These are phyloP conservation scores for Plagiodera versicolora DNA, from an alignment of 2,888 invertebrate genomes.

Conservation along the genomic window DNA sequence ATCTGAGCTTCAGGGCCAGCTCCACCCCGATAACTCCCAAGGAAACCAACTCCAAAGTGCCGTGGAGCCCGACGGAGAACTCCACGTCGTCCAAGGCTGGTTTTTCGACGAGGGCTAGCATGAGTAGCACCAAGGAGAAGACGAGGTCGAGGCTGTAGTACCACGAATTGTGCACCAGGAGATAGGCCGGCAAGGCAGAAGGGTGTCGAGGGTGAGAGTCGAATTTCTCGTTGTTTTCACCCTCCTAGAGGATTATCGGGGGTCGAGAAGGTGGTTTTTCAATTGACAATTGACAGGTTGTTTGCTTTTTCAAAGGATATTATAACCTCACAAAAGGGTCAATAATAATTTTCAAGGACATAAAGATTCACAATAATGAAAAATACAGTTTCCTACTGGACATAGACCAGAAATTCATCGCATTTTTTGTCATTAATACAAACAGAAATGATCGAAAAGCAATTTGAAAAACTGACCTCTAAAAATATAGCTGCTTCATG, in stretches of 20 bases:
- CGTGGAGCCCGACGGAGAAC: slow-evolving; percentile 79
- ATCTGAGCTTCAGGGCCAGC: slow-evolving; percentile 76
- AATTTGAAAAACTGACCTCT: slow-evolving; percentile 60
- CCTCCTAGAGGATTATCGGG: slow-evolving; percentile 64
- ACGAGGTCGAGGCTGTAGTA: slow-evolving; percentile 80
- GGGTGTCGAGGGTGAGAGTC: slow-evolving; percentile 84
- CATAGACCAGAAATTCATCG: too few relatives aligned
- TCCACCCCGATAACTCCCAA: slow-evolving; percentile 77
- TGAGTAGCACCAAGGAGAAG: slow-evolving; percentile 73
- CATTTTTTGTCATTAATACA: too few relatives aligned
- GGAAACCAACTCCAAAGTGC: slow-evolving; percentile 77
- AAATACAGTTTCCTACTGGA: too few relatives aligned
- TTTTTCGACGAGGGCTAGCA: slow-evolving; percentile 77
- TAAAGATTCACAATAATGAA: too few relatives aligned
- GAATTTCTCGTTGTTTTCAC: slow-evolving; percentile 88
- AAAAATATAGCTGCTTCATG: slow-evolving; percentile 87
- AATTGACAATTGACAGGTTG: too few relatives aligned
- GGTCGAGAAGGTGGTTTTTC: neutral
- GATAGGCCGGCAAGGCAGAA: slow-evolving; percentile 81
- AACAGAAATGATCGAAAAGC: too few relatives aligned
- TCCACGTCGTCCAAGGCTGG: slow-evolving; percentile 76
- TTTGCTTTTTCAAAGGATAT: too few relatives aligned
- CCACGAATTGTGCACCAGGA: slow-evolving; percentile 85
- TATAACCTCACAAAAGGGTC: too few relatives aligned
- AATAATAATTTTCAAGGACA: too few relatives aligned